Percentiles rank a stretch among this genome's conserved stretches.
phyloP scores from a whole-genome alignment of 1,140 invertebrate genomes.

The Monomorium pharaonis region DNA sequence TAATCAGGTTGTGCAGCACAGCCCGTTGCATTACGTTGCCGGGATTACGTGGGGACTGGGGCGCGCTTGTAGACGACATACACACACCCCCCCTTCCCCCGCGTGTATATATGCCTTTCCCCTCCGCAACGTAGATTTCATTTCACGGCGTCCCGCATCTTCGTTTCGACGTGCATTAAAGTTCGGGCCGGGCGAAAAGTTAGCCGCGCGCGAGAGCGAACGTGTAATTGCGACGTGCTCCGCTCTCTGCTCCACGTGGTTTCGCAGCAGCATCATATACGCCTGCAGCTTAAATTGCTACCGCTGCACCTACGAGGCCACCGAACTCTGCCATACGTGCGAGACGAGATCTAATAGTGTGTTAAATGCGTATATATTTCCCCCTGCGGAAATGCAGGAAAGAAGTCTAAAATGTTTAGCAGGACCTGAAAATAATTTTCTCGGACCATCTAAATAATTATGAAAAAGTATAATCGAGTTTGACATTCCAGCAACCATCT shows the following conservation, averaged over 20 bases:
- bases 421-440: too few relatives aligned
- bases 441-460: too few relatives aligned
- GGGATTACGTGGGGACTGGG: conserved; percentile 25
- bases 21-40: conserved; percentile 36
- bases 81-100: too few relatives aligned
- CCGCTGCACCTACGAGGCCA: background rate
- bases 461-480: too few relatives aligned
- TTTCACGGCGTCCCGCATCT: conserved; percentile 16
- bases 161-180: conserved; percentile 11
- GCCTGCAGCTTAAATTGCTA: background rate
- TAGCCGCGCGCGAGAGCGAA: conserved; percentile 9
- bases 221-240: conserved; percentile 9
- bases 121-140: background rate
- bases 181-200: conserved; percentile 24
- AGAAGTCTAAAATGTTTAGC: too few relatives aligned
- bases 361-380: background rate
- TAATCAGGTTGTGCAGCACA: conserved; percentile 49
- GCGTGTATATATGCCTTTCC: background rate
- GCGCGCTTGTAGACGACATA: too few relatives aligned
- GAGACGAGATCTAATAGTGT: background rate
- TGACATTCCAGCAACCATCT: too few relatives aligned
- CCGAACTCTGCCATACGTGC: background rate
- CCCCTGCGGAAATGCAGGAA: background rate
- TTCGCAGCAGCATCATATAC: background rate
- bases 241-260: background rate